Evolutionary conservation across 2,888 invertebrate species (phyloP), one percentile per base, ranked within the genome.

Genomic region (Calameuta filiformis): DNA sequence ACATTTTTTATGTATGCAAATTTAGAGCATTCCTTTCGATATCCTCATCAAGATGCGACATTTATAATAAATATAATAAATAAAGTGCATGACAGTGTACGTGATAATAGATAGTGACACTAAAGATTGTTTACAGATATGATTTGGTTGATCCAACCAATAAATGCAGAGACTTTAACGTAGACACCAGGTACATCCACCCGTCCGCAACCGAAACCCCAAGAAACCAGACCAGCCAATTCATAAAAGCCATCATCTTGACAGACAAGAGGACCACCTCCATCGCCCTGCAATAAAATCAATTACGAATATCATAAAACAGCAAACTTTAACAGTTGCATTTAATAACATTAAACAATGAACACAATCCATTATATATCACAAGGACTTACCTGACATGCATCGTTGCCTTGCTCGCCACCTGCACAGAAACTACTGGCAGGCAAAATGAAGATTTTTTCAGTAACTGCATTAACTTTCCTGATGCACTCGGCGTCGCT

Each of bases 111-210:
- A 71, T 71, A 71, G 34, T 31, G 15, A 34, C 3, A 80, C 83
- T 95, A 96, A 92, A 96, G 94, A 92, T 97, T 97, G 92, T 98
- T 98, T 86, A 98, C 98, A 90, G 97, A 97, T 90, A 98, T 98
- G 86, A 98, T 98, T 93, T 98, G 98, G 93, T 98, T 98, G 90
- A 98, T 98, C 98, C 98, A 98, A 83, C 98, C 97, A 87, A 98
- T 97, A 92, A 98, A 98, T 73, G 97, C 95, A 4, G 98, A 97
- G 12, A 98, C 98, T 93, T 98, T 97, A 37, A 98, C 98, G 92
- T 98, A 98, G 81, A 98, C 98, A n/a, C 98, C 98, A 40, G 98
- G 98, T 77, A 98, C 98, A 92, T 98, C 97, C 81, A 95, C 94
- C 73, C 98, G 94, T n/a, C 98, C 98, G 91, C 98, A 98, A 83